A percentile compares a stretch with the other conserved stretches of the same genome.
phyloP scores from a whole-genome alignment of 2,888 invertebrate species.

The Heliconius ethilla region DNA sequence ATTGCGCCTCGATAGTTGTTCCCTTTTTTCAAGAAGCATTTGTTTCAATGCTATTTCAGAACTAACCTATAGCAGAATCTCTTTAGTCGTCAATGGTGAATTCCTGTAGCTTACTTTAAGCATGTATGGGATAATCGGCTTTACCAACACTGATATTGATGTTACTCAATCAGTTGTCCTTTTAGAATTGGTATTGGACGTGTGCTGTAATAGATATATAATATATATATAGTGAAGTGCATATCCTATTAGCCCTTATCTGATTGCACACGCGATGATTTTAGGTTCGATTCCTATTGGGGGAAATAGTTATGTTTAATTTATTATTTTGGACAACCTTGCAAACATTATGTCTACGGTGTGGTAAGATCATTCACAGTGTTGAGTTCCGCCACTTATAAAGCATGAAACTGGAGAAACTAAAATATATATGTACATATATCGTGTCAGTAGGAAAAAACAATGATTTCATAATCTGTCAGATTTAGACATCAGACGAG shows the following conservation, averaged over 20 bases:
- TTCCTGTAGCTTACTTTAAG: not conserved
- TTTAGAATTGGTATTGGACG: not conserved
- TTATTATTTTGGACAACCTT: not conserved
- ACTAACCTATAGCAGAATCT: not conserved
- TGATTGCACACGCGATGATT: too few species aligned
- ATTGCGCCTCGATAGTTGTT: too few species aligned
- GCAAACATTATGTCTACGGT: not conserved
- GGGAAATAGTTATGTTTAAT: not conserved
- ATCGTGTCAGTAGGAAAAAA: not conserved
- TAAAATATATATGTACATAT: not conserved
- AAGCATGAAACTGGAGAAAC: not conserved
- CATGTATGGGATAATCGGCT: not conserved
- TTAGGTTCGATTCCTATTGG: too few species aligned
- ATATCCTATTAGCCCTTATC: too few species aligned
- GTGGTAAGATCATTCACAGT: not conserved
- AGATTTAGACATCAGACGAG: not conserved
- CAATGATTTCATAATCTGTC: not conserved
- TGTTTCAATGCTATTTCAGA: too few species aligned
- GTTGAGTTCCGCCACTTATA: not conserved
- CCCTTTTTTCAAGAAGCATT: too few species aligned
- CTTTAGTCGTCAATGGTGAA: not conserved
- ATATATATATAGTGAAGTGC: not conserved
- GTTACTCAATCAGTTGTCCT: constrained; percentile 5
- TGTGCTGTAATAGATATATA: too few species aligned
- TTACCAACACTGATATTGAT: not conserved